A percentile compares a stretch with the other conserved stretches of the same genome.
phyloP scores from a whole-genome alignment of 2,797 vertebrate genomes.

The Oreochromis grahami region DNA sequence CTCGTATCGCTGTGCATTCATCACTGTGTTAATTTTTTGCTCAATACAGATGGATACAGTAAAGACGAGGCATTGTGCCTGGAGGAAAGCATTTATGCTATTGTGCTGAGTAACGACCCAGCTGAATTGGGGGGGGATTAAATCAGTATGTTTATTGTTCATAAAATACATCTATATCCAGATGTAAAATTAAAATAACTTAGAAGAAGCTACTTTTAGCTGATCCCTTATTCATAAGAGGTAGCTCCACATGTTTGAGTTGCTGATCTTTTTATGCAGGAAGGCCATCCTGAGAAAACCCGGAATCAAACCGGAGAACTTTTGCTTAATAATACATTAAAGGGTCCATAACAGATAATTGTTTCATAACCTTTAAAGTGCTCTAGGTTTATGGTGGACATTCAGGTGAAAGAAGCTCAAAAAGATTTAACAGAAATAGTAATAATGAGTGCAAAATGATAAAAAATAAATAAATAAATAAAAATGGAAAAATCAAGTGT shows the following conservation, averaged over 20 bases:
- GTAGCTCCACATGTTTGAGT: neutral
- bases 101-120: neutral
- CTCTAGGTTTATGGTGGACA: accelerated
- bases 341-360: neutral
- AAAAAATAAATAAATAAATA: no score
- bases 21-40: neutral
- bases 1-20: neutral
- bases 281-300: neutral
- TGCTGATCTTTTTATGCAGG: neutral
- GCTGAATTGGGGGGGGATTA: neutral
- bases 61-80: neutral
- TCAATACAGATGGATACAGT: neutral
- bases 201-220: neutral
- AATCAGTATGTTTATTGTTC: neutral
- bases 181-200: neutral
- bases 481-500: neutral
- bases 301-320: neutral
- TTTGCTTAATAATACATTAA: neutral
- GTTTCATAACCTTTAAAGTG: neutral
- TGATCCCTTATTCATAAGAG: neutral
- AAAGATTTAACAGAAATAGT: neutral
- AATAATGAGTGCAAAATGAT: neutral
- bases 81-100: neutral
- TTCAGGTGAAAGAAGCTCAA: neutral
- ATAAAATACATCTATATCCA: neutral